Percentiles rank a stretch among this genome's conserved stretches.
These are phyloP conservation scores for Oreonectes daqikongensis DNA, from an alignment of 2,797 vertebrate genomes.

Conservation along the genomic window DNA sequence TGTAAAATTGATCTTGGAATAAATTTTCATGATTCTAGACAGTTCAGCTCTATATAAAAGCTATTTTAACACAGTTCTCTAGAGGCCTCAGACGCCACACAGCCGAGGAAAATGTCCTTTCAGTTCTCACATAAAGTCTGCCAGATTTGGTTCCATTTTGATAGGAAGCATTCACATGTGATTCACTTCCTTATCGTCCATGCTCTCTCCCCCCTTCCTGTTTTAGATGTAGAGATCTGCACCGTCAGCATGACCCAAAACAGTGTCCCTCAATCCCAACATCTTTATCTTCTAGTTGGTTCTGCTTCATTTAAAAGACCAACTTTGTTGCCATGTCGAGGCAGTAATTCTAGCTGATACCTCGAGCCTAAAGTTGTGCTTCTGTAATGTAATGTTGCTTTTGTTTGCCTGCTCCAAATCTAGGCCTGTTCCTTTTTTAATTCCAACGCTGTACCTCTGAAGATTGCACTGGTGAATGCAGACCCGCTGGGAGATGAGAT, in stretches of 20 bases:
- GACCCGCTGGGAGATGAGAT: conserved; percentile 96
- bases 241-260: conserved; percentile 19
- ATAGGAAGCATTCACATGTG: conserved; percentile 20
- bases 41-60: background rate
- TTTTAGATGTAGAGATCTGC: conserved; percentile 25
- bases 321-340: conserved; percentile 19
- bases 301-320: background rate
- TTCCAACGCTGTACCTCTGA: conserved; percentile 96
- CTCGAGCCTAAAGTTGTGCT: conserved; percentile 1
- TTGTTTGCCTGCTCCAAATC: conserved; percentile 16
- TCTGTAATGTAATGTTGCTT: conserved; percentile 18
- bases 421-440: conserved; percentile 98
- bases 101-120: background rate
- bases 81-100: background rate
- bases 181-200: conserved; percentile 38
- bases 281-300: background rate
- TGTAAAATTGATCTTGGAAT: background rate
- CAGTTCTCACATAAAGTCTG: background rate
- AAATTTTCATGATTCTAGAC: background rate
- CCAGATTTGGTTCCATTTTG: conserved; percentile 10
- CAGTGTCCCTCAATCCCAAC: conserved; percentile 23
- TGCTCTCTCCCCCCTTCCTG: conserved; percentile 30
- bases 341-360: conserved; percentile 15
- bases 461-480: conserved; percentile 89
- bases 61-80: background rate